A percentile compares a stretch with the other conserved stretches of the same genome.
Evolutionary conservation across 2,888 invertebrate genomes (phyloP).

Genomic region (Polydrusus tereticollis): DNA sequence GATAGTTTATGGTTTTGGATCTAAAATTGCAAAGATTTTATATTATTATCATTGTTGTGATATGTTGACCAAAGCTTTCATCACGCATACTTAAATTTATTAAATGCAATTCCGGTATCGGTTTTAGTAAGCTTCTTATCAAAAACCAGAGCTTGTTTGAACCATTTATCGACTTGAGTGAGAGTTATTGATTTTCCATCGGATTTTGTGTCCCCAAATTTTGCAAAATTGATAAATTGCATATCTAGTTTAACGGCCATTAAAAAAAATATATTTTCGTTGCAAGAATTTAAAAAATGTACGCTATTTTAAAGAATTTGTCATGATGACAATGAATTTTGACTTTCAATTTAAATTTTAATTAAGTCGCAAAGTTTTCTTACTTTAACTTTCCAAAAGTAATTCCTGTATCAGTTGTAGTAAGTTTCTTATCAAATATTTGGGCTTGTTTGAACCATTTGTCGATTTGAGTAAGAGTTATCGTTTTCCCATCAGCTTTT

Average conservation of each 20-base stretch:
- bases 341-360: too few species aligned
- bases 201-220: constrained; percentile 89
- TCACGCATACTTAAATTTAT: constrained; percentile 82
- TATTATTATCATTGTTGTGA: background rate
- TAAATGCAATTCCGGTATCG: constrained; percentile 91
- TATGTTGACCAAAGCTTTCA: too few species aligned
- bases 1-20: constrained; percentile 58
- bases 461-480: constrained; percentile 91
- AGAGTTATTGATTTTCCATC: constrained; percentile 88
- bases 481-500: constrained; percentile 87
- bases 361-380: too few species aligned
- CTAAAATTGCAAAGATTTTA: constrained; percentile 47
- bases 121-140: constrained; percentile 85
- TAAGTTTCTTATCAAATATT: constrained; percentile 78
- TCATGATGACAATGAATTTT: background rate
- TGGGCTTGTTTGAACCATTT: constrained; percentile 96
- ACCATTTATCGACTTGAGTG: constrained; percentile 95
- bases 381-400: constrained; percentile 91
- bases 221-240: constrained; percentile 84
- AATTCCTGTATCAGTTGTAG: constrained; percentile 91
- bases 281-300: background rate
- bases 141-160: constrained; percentile 88
- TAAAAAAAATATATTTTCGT: background rate
- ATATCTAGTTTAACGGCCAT: constrained; percentile 69
- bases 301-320: background rate